Base-by-base conservation (phyloP, 35 echinoderm and acorn worm genomes). In the Ophioderma brevispina region DNA sequence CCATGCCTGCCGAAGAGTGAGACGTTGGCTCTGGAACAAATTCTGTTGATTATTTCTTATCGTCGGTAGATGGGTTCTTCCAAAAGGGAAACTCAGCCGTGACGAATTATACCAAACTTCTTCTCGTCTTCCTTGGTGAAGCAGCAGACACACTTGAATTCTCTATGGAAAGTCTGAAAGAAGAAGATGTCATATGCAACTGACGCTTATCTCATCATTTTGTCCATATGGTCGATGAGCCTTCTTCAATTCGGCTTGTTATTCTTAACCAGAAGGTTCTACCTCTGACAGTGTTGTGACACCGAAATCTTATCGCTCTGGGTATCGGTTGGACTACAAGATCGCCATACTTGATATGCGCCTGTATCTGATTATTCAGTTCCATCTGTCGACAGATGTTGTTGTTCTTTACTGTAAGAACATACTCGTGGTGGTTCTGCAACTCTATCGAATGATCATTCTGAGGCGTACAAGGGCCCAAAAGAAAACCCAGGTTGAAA, bases 91-190 rank as follows among this genome's bases (percentile, higher is more conserved):
- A 23, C 84, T 98, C n/a, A 90, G 89, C 14, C 87, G 96, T 86
- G 93, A 92, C 79, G 93, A 98, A 64, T 80, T 98, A n/a, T 13
- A 92, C 96, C 23, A 92, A 98, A 33, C 90, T 98, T n/a, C 90
- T 98, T 13, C 82, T 98, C n/a, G 93, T 95, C 0, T 98, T 95
- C 93, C 90, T 98, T 36, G 96, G 96, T 38, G 94, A 95, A 90
- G 93, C 96, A 31, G 96, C 96, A 13, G 96, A 95, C 76, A 95
- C 92, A 52, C 83, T 98, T 35, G 96, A 98, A 37, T 98, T 98
- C 81, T 92, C 87, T 32, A 37, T 85, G 17, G 96, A 98, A 87
- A 95, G 84, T 32, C 36, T 98, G 14, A 92, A 98, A 40, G 96
- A 98, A 64, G 49, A 82, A 37, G 87, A 59, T 1, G 93, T 95